Percentiles rank a stretch among this genome's conserved stretches.
phyloP scores from a whole-genome alignment of 2,888 invertebrate species.

The Sphecodes monilicornis region DNA sequence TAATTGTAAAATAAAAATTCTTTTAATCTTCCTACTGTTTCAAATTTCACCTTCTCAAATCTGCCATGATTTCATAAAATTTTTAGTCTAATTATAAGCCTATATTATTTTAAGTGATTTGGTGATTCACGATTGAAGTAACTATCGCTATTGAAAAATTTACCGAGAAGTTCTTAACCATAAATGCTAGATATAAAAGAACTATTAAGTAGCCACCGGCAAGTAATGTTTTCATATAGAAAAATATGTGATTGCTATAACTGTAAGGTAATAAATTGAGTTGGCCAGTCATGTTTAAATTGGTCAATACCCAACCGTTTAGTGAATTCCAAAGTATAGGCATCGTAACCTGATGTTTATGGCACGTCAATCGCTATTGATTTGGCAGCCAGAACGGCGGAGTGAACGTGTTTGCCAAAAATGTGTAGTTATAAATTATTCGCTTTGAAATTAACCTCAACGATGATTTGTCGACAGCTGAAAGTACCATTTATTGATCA shows the following conservation, averaged over 20 bases:
- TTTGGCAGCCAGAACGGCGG: not conserved
- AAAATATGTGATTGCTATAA: not conserved
- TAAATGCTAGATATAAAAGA: not conserved
- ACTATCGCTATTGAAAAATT: not conserved
- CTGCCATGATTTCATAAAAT: no score
- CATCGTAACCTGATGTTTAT: not conserved
- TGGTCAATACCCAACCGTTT: not conserved
- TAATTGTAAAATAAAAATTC: no score
- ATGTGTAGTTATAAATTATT: not conserved
- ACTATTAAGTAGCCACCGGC: not conserved
- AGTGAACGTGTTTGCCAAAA: not conserved
- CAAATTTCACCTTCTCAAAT: no score
- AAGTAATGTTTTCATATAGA: not conserved
- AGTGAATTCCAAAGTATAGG: not conserved
- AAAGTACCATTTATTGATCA: not conserved
- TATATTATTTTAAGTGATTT: not conserved
- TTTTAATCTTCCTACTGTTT: no score
- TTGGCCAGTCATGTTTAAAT: not conserved
- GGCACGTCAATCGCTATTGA: constrained; percentile 2
- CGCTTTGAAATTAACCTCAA: not conserved
- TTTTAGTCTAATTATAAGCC: no score
- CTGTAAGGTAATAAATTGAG: not conserved
- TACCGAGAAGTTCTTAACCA: not conserved
- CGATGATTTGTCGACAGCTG: not conserved
- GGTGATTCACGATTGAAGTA: not conserved